Evolutionary conservation across 2,888 invertebrate species (phyloP).

Genomic region (Parnassius smintheus): DNA sequence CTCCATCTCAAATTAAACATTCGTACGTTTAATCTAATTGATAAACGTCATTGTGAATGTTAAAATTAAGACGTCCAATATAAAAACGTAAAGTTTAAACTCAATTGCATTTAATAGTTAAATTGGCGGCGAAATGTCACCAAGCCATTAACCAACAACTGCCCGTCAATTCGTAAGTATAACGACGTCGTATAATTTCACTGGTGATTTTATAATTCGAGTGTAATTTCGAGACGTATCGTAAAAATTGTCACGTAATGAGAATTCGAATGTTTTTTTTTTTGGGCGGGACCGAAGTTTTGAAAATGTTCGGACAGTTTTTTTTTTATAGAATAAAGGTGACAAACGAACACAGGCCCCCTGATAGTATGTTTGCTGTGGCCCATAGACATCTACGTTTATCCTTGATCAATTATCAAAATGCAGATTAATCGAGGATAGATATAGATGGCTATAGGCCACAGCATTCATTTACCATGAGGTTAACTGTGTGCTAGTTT

Average conservation of each 20-base stretch:
- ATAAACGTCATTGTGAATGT: neutral
- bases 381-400: no score
- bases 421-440: no score
- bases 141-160: slow-evolving; percentile 22
- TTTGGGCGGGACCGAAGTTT: slow-evolving; percentile 2
- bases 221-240: slow-evolving; percentile 27
- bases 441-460: no score
- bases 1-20: neutral
- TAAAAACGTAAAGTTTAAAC: slow-evolving; percentile 43
- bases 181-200: slow-evolving; percentile 23
- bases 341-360: no score
- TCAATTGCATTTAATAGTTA: slow-evolving; percentile 55
- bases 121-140: slow-evolving; percentile 44
- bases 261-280: slow-evolving; percentile 16
- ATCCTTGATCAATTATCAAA: no score
- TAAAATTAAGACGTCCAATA: slow-evolving; percentile 33
- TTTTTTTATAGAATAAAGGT: no score
- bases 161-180: slow-evolving; percentile 9
- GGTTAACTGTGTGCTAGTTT: no score
- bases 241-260: slow-evolving; percentile 26
- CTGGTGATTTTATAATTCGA: slow-evolving; percentile 26
- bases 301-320: neutral
- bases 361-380: no score
- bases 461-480: no score
- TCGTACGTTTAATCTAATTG: no score